Base-by-base conservation (phyloP, 2,888 invertebrate genomes). In the Calliphora vomitoria region DNA sequence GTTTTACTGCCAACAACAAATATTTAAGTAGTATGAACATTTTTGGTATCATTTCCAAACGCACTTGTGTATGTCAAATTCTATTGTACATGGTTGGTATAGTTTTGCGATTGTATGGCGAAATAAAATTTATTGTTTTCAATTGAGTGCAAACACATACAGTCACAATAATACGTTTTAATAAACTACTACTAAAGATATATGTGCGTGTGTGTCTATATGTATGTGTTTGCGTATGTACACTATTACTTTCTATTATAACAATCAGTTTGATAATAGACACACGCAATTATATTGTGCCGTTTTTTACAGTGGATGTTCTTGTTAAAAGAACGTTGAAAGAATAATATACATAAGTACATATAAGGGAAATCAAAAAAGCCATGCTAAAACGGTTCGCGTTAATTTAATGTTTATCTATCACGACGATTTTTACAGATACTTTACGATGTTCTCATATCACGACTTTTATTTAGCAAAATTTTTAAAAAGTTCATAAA, bases 41-140 rank as follows among this genome's bases (percentile, higher is more conserved):
- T 38, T 10, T 58, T 75, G 44, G 50, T 74, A 66, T 74, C 8
- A 13, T 50, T 50, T 80, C 18, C n/a, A 58, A 55, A 60, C 18
- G 38, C 69, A 69, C 69, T 64, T 82, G 79, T 75, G 58, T 82
- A 55, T 62, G 62, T 81, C 80, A 81, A 78, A 72, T 64, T 55
- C 35, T 69, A 75, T 83, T 53, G 80, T 25, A 53, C 15, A 31
- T 60, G 81, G 38, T 31, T 69, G 79, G 38, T 84, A 81, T 89
- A 85, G 79, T 89, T 90, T 79, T 80, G 6, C 89, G 89, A 60
- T 75, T 89, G 87, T 90, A 82, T 89, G 88, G 85, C 88, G 83
- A 89, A 91, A 89, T 91, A 90, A 92, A 92, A 92, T 92, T 92
- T 92, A 92, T 92, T 92, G 92, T 92, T 91, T 92, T 91, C 92